A percentile compares a stretch with the other conserved stretches of the same genome.
phyloP scores from a whole-genome alignment of 2,113 vertebrate species.

The Gasterosteus aculeatus region DNA sequence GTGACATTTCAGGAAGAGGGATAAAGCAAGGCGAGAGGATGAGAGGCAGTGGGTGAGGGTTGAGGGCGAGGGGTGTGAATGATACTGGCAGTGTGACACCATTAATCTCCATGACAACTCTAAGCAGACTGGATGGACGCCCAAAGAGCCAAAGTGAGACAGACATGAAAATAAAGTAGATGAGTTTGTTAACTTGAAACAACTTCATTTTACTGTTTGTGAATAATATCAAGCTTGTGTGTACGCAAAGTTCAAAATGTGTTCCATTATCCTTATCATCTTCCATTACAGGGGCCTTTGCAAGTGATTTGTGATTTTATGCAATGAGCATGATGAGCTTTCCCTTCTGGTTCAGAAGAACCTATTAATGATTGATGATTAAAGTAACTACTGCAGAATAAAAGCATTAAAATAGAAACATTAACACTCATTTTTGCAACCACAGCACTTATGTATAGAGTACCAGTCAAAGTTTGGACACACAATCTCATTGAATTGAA shows the following conservation, averaged over 20 bases:
- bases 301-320: constrained; percentile 26
- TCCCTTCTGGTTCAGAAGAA: constrained; percentile 29
- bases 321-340: constrained; percentile 4
- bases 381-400: constrained; percentile 31
- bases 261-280: neutral
- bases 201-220: neutral
- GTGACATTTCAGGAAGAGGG: constrained; percentile 50
- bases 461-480: no score
- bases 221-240: neutral
- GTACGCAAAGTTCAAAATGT: neutral
- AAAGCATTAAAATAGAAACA: constrained; percentile 30
- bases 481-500: no score
- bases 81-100: constrained; percentile 51
- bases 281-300: neutral
- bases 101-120: constrained; percentile 55
- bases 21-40: constrained; percentile 30
- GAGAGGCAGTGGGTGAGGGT: neutral
- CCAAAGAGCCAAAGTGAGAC: constrained; percentile 13
- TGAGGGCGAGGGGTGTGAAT: constrained; percentile 41
- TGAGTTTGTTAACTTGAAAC: constrained; percentile 38
- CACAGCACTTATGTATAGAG: constrained; percentile 8
- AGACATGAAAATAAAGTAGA: constrained; percentile 24
- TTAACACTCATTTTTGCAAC: constrained; percentile 28
- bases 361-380: constrained; percentile 51
- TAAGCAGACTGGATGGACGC: constrained; percentile 35